Evolutionary conservation across 2,113 vertebrate species (phyloP), one percentile per base, ranked within the genome.

Genomic region (Speoplatyrhinus poulsoni): DNA sequence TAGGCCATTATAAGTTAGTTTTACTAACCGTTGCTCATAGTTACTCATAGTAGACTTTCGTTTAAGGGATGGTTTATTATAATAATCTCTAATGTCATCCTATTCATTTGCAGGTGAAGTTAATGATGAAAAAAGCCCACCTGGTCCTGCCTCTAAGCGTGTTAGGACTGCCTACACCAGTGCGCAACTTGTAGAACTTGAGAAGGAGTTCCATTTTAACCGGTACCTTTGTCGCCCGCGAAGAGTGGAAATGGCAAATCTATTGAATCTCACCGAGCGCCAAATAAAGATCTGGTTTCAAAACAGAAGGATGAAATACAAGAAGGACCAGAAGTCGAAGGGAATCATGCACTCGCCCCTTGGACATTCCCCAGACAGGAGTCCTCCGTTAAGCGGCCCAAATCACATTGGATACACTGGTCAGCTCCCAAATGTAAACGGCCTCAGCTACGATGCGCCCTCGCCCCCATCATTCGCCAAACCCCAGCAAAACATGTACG

Each of bases 241-340:
- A 82, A 91, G 98, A 67, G 97, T 99, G 89, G 98, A 99, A 71
- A 99, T 99, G 96, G 98, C 98, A 62, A 99, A 99, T 88, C 89
- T 99, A 69, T 94, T 99, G 75, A 99, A 98, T 85, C 95, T 99
- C 81, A 99, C 96, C 15, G 98, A 99, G 89, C 94, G 98, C 54
- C 98, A 99, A 92, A 99, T 99, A 85, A 99, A 99, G 93, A 99
- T 99, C 92, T 99, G 98, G 98, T 99, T 99, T 93, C 98, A 99
- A 89, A 99, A 99, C 92, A 86, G 96, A 77, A 93, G 97, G 86
- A 99, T 99, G 97, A 99, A 99, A 88, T 99, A 99, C 92, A 99
- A 99, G 91, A 99, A 99, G 92, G 98, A 98, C 89, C 97, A 99
- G 93, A 99, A 99, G 93, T 94, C 97, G 78, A 99, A 99, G 92